Evolutionary conservation across 2,797 vertebrate species (phyloP), one percentile per base, ranked within the genome.

Genomic region (Takifugu ocellatus): DNA sequence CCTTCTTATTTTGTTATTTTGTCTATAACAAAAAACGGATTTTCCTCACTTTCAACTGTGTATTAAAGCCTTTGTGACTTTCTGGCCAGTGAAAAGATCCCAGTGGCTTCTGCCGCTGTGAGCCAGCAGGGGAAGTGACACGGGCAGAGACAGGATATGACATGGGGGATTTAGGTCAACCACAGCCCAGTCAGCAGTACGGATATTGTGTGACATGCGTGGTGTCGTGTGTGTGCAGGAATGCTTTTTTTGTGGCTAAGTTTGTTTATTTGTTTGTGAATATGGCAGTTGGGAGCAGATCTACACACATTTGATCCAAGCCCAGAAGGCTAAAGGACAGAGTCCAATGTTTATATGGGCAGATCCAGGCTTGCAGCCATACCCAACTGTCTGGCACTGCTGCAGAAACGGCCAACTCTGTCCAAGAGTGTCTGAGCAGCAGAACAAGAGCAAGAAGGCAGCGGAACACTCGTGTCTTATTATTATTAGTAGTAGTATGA

Each of bases 281-380:
- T n/a, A 55, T 62, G 15, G 44, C 10, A 66, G 60, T 54, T 27
- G 63, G 53, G 55, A 51, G 64, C n/a, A 61, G 11, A 49, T 46
- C 21, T 15, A 71, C 36, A 58, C 25, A 67, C 46, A 56, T 51
- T 56, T 27, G 24, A 68, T 74, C 70, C 68, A 67, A 74, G 47
- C 75, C 81, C 68, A 65, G 36, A 72, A 74, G 70, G 70, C 66
- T 79, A 63, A 59, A 70, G 84, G 70, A 82, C 90, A 81, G 77
- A 74, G 89, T 74, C 74, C 83, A 83, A 85, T 86, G 84, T 81
- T 86, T 80, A 79, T 84, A 78, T 72, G 79, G 77, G 73, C 74
- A 49, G 74, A 79, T 58, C 55, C 78, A 74, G 73, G 77, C 80
- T 75, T 80, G 68, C 61, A 74, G 70, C 12, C 73, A 63, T 72